phyloP scores from a whole-genome alignment of 2,113 vertebrate species.

The Hepsetus odoe region DNA sequence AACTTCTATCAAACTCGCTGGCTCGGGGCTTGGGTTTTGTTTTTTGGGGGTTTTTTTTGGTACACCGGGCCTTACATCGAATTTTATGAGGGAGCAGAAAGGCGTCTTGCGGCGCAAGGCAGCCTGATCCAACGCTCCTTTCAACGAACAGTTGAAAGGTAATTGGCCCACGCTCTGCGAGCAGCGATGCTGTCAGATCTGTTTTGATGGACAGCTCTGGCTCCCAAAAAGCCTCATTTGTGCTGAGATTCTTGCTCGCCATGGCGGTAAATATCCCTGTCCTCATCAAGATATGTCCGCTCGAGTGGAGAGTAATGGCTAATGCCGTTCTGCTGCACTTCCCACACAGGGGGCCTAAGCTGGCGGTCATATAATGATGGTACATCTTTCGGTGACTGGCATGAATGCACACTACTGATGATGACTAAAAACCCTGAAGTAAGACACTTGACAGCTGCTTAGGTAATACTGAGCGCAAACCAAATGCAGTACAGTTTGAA shows the following conservation, averaged over 20 bases:
- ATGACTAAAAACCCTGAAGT: background rate
- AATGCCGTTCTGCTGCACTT: background rate
- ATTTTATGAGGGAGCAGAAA: constrained; percentile 27
- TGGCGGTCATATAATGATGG: constrained; percentile 2
- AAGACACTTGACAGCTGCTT: background rate
- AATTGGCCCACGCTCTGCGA: constrained; percentile 30
- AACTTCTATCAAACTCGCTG: constrained; percentile 30
- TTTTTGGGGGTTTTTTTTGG: background rate
- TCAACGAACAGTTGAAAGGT: constrained; percentile 10
- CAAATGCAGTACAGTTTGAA: background rate
- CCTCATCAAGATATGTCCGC: constrained; percentile 31
- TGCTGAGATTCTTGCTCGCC: constrained; percentile 18
- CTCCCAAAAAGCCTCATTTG: constrained; percentile 45
- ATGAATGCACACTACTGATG: background rate
- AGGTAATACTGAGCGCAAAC: background rate
- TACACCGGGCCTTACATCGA: constrained; percentile 10
- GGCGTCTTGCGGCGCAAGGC: background rate
- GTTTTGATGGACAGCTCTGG: constrained; percentile 25
- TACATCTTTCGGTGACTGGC: background rate
- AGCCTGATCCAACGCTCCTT: background rate
- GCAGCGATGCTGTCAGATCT: constrained; percentile 28
- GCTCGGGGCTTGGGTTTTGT: background rate
- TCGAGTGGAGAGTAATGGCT: constrained; percentile 8
- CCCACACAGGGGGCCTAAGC: background rate
- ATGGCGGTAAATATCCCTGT: constrained; percentile 21